Conservation (phyloP, 2,113 vertebrate species). For the Limanda limanda region DNA sequence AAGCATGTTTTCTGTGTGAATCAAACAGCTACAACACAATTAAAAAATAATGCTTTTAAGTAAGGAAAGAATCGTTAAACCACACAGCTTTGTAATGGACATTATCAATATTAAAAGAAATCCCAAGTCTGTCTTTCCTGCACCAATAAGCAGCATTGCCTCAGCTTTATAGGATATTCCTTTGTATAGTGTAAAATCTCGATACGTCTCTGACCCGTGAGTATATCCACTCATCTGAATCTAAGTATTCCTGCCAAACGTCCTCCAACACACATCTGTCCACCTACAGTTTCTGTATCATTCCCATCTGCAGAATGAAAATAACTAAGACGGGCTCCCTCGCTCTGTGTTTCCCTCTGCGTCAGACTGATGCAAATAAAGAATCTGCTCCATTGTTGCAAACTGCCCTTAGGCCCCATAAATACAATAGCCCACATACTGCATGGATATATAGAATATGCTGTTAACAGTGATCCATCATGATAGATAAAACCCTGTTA, state of each 20-base stretch:
- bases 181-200: background rate
- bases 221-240: background rate
- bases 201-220: background rate
- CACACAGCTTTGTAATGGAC: background rate
- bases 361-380: background rate
- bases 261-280: constrained; percentile 15
- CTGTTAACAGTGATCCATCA: constrained; percentile 9
- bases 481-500: background rate
- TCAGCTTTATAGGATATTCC: background rate
- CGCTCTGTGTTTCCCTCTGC: background rate
- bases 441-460: background rate
- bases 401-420: background rate
- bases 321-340: constrained; percentile 14
- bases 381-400: background rate
- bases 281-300: constrained; percentile 1
- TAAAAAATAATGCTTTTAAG: background rate
- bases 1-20: background rate
- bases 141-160: too few species aligned
- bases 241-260: constrained; percentile 6
- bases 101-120: background rate
- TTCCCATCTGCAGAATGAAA: constrained; percentile 26
- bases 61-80: background rate
- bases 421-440: constrained; percentile 22
- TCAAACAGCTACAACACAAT: background rate
- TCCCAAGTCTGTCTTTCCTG: background rate